These are phyloP conservation scores for Myzus persicae DNA, from an alignment of 1,140 invertebrate species.

Conservation along the genomic window DNA sequence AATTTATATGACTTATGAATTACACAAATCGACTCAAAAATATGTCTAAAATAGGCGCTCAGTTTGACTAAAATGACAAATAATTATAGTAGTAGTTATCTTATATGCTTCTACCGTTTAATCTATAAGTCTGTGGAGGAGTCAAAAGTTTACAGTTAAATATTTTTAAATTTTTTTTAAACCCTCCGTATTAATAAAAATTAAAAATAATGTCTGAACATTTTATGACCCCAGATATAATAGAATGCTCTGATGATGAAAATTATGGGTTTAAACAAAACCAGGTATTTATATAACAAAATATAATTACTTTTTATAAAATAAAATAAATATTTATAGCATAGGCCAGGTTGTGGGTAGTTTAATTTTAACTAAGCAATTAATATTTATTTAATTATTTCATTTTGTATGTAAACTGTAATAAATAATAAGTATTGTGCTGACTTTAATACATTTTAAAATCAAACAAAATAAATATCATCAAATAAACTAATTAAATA, in stretches of 20 bases:
- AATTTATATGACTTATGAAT: no score
- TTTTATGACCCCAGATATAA: not conserved
- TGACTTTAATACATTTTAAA: conserved; percentile 8
- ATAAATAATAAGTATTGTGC: not conserved
- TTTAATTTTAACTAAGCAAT: not conserved
- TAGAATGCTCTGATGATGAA: conserved; percentile 63
- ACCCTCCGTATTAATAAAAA: not conserved
- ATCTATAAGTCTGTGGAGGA: not conserved
- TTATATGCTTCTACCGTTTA: not conserved
- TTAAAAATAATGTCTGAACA: not conserved
- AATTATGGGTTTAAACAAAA: conserved; percentile 61
- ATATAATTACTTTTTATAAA: not conserved
- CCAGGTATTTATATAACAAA: conserved; percentile 30
- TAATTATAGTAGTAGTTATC: not conserved
- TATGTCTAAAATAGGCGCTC: not conserved
- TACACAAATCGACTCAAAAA: no score
- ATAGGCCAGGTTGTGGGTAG: not conserved
- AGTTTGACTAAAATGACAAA: not conserved
- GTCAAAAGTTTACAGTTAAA: not conserved
- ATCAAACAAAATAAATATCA: not conserved
- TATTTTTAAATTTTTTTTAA: not conserved
- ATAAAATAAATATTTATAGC: no score
- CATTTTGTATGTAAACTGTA: not conserved
- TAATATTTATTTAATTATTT: not conserved
- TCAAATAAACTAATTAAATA: not conserved